Evolutionary conservation across 2,797 vertebrate species (phyloP), one percentile per base, ranked within the genome.

Genomic region (Nyctalus aviator): DNA sequence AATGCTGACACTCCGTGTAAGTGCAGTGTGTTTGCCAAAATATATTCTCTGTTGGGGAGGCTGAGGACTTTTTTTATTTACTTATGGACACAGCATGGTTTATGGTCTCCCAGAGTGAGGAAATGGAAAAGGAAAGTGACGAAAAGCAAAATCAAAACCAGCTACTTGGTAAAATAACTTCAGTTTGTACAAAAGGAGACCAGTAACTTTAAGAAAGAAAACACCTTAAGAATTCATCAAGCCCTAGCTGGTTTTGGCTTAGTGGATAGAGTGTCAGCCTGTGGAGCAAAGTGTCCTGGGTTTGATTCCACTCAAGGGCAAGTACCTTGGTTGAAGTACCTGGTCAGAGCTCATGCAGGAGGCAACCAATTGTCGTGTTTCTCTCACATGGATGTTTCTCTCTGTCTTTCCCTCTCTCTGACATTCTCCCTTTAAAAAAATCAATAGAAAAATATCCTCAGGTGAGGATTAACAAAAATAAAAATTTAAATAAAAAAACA

Each of bases 21-120:
- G 83, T 95, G 79, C 89, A 88, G 50, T 11, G 8, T 95, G 93
- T 97, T 98, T 97, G 96, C 96, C 97, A 96, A 96, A 97, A 96
- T 94, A 90, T 96, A 92, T 72, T 97, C 91, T 96, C 97, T 97
- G 96, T 95, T 86, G 81, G 53, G 92, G 88, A 96, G 76, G 72
- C 86, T 95, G 57, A 94, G 92, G 87, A 84, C 32, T 88, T 96
- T 96, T 96, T 93, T 66, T 95, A 77, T 94, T 97, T 96, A 90
- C 78, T 84, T 97, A 95, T 59, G 84, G 85, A 96, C 96, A 81
- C 81, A 97, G 92, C 15, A 1, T 35, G 89, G 95, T 90, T 95
- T 95, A 90, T 50, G 93, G 90, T 59, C 68, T 93, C 93, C 87
- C 92, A 93, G n/a, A 91, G 86, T 69, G 96, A 97, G 84, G 68